Conservation (phyloP, 2,113 vertebrate genomes). For the Hyla sarda region DNA sequence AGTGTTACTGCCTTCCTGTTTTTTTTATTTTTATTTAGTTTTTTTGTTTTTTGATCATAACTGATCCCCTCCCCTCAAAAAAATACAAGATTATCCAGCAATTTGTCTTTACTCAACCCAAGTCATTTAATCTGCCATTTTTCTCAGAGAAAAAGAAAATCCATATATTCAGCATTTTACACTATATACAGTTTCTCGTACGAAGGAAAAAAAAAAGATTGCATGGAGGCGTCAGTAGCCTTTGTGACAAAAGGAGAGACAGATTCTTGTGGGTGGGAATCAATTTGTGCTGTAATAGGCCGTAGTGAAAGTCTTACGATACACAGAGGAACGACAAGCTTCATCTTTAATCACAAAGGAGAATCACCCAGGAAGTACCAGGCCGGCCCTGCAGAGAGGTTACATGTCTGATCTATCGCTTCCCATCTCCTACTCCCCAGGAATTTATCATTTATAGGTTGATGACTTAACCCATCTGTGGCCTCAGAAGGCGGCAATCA, state of each 20-base stretch:
- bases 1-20: too few relatives aligned
- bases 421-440: not conserved
- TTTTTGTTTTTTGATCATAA: too few relatives aligned
- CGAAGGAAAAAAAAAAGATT: not conserved
- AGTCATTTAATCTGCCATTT: not conserved
- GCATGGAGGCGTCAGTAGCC: not conserved
- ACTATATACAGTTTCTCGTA: not conserved
- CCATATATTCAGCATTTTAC: not conserved
- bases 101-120: not conserved
- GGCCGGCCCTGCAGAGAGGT: conserved; percentile 14
- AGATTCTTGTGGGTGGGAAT: conserved; percentile 41
- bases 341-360: conserved; percentile 54
- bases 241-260: conserved; percentile 34
- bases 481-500: too few relatives aligned
- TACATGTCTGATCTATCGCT: conserved; percentile 35
- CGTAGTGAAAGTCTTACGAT: conserved; percentile 49
- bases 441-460: not conserved
- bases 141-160: not conserved
- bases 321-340: conserved; percentile 36
- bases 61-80: not conserved
- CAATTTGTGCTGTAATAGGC: conserved; percentile 50
- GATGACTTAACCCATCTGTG: conserved; percentile 2
- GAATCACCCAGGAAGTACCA: conserved; percentile 55
- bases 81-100: not conserved
- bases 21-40: too few relatives aligned